Percentiles rank a stretch among this genome's conserved stretches.
phyloP scores from a whole-genome alignment of 2,113 vertebrate species.

The Sterrhoptilus dennistouni region DNA sequence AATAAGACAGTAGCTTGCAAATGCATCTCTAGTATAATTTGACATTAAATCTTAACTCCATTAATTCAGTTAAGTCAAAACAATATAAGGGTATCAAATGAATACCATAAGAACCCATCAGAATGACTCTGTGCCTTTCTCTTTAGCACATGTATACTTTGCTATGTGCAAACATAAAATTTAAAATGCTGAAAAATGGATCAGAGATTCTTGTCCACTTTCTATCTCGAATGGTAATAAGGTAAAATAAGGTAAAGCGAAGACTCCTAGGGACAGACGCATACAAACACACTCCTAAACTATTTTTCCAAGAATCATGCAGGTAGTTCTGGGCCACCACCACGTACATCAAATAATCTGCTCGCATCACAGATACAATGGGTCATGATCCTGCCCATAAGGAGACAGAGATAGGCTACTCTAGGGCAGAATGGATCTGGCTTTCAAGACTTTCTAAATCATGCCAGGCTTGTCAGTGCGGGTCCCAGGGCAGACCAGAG shows the following conservation, averaged over 20 bases:
- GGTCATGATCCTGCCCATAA: background rate
- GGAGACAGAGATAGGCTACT: background rate
- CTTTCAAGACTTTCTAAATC: constrained; percentile 46
- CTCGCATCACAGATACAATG: accelerated
- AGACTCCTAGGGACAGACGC: background rate
- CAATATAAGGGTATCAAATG: background rate
- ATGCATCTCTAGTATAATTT: background rate
- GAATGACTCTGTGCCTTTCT: background rate
- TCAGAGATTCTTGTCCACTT: background rate
- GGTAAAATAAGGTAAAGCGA: background rate
- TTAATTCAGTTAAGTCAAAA: background rate
- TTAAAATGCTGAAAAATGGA: background rate
- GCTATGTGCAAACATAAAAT: background rate
- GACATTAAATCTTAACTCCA: background rate
- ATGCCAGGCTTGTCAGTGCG: background rate
- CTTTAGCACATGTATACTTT: background rate
- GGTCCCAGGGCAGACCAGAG: background rate
- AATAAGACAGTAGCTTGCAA: background rate
- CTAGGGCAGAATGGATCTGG: background rate
- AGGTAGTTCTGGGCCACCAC: background rate
- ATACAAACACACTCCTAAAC: background rate
- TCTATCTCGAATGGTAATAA: no score
- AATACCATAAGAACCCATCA: background rate
- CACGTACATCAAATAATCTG: background rate
- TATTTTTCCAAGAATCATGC: background rate